Conservation (phyloP, 2,888 invertebrate genomes). For the Xestia sexstrigata region DNA sequence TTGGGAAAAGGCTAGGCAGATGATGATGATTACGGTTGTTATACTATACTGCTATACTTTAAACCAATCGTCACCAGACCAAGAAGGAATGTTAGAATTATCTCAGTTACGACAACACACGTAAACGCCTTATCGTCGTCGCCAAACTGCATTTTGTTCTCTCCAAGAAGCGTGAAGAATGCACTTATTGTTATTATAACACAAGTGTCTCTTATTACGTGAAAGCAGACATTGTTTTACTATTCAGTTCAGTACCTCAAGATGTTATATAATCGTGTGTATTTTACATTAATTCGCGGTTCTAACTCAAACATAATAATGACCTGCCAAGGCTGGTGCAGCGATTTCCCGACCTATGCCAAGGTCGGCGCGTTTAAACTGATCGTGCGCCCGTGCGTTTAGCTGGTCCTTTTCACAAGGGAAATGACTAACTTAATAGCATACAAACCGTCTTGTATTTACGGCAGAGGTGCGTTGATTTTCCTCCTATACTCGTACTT, state of each 20-base stretch:
- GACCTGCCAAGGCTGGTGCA: conserved; percentile 47
- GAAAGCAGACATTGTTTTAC: conserved; percentile 21
- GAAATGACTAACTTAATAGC: conserved; percentile 48
- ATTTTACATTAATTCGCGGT: conserved; percentile 21
- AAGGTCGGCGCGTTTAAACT: conserved; percentile 48
- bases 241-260: background rate
- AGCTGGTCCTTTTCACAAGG: conserved; percentile 56
- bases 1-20: no score
- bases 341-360: conserved; percentile 58
- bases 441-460: background rate
- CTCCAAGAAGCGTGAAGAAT: conserved; percentile 33
- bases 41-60: no score
- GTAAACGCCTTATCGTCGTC: background rate
- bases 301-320: conserved; percentile 38
- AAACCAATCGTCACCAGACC: background rate
- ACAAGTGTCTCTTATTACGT: background rate
- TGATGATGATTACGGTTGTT: no score
- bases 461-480: background rate
- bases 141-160: background rate
- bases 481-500: background rate
- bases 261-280: conserved; percentile 24
- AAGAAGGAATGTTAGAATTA: background rate
- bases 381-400: conserved; percentile 41
- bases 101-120: background rate
- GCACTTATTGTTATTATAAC: conserved; percentile 15